Conservation (phyloP, 2,113 vertebrate genomes). For the Ceyx melanurus region DNA sequence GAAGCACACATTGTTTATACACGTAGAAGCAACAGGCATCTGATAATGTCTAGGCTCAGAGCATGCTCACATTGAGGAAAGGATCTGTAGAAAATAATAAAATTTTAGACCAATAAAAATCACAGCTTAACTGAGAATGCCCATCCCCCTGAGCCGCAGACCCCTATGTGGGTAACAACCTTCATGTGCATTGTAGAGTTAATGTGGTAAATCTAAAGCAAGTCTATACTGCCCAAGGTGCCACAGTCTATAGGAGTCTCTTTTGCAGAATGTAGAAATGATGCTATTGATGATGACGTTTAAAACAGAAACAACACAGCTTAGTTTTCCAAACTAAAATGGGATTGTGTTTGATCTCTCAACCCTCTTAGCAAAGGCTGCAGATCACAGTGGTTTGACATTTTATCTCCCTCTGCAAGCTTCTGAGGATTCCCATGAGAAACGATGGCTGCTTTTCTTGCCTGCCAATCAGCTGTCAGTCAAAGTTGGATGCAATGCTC, state of each 20-base stretch:
- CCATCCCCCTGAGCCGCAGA: neutral
- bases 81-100: neutral
- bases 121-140: neutral
- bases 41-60: neutral
- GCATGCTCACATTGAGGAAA: neutral
- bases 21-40: neutral
- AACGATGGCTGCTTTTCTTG: conserved; percentile 10
- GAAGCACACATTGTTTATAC: neutral
- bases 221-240: neutral
- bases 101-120: neutral
- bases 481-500: neutral
- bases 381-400: conserved; percentile 23
- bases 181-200: neutral
- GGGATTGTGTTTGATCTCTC: neutral
- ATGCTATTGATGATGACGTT: neutral
- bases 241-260: neutral
- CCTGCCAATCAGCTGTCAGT: conserved; percentile 58
- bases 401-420: conserved; percentile 39
- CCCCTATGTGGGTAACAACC: neutral
- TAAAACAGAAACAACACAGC: neutral
- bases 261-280: conserved; percentile 6
- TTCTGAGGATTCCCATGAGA: conserved; percentile 30
- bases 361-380: conserved; percentile 1
- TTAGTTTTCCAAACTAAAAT: conserved; percentile 27
- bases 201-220: neutral